These are phyloP conservation scores for Falcunculus frontatus DNA, from an alignment of 2,113 vertebrate genomes.

Conservation along the genomic window DNA sequence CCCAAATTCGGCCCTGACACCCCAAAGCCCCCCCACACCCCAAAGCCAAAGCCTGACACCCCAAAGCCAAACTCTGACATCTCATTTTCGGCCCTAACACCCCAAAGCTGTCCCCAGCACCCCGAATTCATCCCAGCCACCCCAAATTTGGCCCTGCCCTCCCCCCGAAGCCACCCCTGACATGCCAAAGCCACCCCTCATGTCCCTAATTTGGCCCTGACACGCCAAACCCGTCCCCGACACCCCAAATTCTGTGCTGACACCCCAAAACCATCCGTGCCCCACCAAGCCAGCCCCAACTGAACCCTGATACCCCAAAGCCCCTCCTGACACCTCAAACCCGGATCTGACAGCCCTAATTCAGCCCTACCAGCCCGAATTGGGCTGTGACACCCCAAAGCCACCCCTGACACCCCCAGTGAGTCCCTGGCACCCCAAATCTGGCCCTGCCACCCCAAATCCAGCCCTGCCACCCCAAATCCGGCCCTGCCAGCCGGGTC, in stretches of 20 bases:
- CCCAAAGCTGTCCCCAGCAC: background rate
- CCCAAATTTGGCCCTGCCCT: background rate
- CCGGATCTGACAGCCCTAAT: too few species aligned
- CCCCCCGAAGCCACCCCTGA: too few species aligned
- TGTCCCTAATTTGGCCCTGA: background rate
- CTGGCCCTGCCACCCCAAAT: background rate
- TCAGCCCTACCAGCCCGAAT: background rate
- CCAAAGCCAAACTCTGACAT: background rate
- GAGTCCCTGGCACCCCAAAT: background rate
- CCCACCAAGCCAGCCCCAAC: too few species aligned
- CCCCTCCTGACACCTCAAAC: background rate
- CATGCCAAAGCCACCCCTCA: too few species aligned
- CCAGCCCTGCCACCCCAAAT: background rate
- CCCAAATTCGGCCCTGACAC: too few species aligned
- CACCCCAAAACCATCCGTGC: background rate
- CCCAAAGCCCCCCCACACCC: too few species aligned
- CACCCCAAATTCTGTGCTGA: background rate
- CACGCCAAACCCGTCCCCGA: background rate
- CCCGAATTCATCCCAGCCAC: background rate
- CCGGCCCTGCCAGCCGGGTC: background rate
- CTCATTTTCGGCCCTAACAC: too few species aligned
- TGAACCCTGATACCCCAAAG: background rate
- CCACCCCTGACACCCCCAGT: background rate
- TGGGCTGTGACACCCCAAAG: background rate
- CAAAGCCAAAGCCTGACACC: background rate